Evolutionary conservation across 2,888 invertebrate species (phyloP), one percentile per base, ranked within the genome.

Genomic region (Molorchus minor): DNA sequence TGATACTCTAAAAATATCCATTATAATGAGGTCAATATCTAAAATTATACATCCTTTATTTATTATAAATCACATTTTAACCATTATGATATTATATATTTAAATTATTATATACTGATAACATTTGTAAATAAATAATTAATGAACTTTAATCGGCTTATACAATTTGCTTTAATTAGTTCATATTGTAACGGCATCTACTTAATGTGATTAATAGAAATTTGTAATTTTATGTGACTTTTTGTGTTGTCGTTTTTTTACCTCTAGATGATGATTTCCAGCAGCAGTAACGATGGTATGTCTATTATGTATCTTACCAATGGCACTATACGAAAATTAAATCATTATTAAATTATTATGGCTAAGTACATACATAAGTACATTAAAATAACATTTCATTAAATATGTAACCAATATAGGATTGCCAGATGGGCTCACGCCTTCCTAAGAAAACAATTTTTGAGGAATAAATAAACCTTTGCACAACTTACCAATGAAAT

Each of bases 131-230:
- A 49, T 38, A 53, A 53, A 57, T 20, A 57, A 33, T 47, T 56
- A 51, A 36, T 51, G 57, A 51, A 57, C 57, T 57, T 57, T 57
- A 57, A 51, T 51, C 57, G 17, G 36, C 29, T 21, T 43, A 45
- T 25, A 35, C 17, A 36, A n/a, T 33, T 41, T 30, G 21, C 8
- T 51, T 51, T 57, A 57, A 51, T 57, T 51, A 45, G 44, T 51
- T 51, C 49, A 51, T 43, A 46, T 52, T 21, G n/a, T 10, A 36
- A 20, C 19, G 33, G 30, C 29, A 30, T 33, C 12, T 30, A 16
- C 3, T 29, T n/a, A 33, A 33, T 25, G 25, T 5, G 3, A 40
- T 16, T 49, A 25, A 35, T 19, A 49, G 10, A 21, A 21, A 36
- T 16, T 36, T 17, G 2, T 2, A 45, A 45, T 25, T 25, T 16